These are phyloP conservation scores for Lutraria lutraria DNA, from an alignment of 2,888 invertebrate species.

Conservation along the genomic window DNA sequence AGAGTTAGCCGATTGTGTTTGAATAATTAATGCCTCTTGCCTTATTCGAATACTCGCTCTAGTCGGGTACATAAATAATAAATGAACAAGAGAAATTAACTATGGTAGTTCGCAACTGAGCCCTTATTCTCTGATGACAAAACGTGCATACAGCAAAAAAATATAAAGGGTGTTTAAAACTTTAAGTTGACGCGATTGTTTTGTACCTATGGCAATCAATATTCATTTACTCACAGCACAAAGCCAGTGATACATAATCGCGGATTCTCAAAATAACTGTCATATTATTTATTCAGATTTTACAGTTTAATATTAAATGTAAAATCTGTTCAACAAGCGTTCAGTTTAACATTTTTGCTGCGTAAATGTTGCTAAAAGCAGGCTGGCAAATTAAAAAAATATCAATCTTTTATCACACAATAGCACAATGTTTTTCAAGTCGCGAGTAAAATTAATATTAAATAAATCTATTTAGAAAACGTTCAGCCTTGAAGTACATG, in stretches of 20 bases:
- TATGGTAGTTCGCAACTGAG: constrained; percentile 42
- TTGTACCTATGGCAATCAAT: neutral
- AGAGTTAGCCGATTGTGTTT: constrained; percentile 68
- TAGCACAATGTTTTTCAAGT: too few species aligned
- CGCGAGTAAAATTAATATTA: too few species aligned
- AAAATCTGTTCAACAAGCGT: neutral
- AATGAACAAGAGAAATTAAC: constrained; percentile 65
- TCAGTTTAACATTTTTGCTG: neutral
- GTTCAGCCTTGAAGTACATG: too few species aligned
- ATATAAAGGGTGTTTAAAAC: constrained; percentile 17
- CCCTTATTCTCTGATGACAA: constrained; percentile 19
- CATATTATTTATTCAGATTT: constrained; percentile 11
- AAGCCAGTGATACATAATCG: neutral
- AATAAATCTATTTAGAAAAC: too few species aligned
- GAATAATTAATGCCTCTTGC: constrained; percentile 68
- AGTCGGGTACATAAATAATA: constrained; percentile 66
- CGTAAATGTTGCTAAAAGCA: neutral
- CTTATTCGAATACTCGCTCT: constrained; percentile 58
- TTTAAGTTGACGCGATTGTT: neutral
- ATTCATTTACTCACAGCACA: neutral
- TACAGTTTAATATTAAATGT: neutral
- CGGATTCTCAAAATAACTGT: neutral
- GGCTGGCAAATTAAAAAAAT: neutral
- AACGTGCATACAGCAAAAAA: neutral
- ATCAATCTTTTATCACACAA: too few species aligned